A percentile compares a stretch with the other conserved stretches of the same genome.
Conservation (phyloP, 2,113 vertebrate species). For the Pungitius pungitius region DNA sequence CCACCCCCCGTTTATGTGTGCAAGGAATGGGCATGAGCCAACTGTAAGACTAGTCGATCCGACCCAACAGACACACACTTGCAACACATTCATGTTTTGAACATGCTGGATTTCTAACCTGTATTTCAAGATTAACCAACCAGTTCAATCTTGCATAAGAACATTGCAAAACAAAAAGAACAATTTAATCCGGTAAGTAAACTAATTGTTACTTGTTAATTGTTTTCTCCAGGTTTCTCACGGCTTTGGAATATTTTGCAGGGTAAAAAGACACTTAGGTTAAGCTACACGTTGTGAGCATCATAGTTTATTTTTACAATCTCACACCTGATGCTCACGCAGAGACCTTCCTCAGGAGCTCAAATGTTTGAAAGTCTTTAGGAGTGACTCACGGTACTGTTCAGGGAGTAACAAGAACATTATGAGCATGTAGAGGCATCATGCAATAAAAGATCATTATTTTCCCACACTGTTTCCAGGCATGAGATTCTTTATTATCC, state of each 20-base stretch:
- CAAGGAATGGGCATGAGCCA: background rate
- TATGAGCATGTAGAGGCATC: background rate
- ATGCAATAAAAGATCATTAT: background rate
- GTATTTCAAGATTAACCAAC: conserved; percentile 28
- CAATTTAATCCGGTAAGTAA: conserved; percentile 18
- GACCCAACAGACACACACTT: background rate
- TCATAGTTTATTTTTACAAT: conserved; percentile 33
- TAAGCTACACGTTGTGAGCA: conserved; percentile 9
- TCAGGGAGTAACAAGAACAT: background rate
- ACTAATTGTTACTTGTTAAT: conserved; percentile 40
- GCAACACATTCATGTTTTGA: background rate
- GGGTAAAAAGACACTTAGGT: conserved; percentile 10
- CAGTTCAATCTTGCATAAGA: conserved; percentile 32
- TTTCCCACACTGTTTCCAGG: background rate
- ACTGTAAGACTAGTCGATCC: too few species aligned
- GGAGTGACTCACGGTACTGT: background rate
- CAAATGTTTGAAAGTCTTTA: background rate
- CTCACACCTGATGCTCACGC: conserved; percentile 1
- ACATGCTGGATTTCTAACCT: conserved; percentile 12
- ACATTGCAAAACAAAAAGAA: conserved; percentile 48
- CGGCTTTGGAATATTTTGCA: conserved; percentile 20
- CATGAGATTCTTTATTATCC: background rate
- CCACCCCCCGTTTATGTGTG: background rate
- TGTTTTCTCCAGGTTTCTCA: conserved; percentile 19
- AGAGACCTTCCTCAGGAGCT: background rate